Evolutionary conservation across 2,888 invertebrate species (phyloP).

Genomic region (Dorcus parallelipipedus): DNA sequence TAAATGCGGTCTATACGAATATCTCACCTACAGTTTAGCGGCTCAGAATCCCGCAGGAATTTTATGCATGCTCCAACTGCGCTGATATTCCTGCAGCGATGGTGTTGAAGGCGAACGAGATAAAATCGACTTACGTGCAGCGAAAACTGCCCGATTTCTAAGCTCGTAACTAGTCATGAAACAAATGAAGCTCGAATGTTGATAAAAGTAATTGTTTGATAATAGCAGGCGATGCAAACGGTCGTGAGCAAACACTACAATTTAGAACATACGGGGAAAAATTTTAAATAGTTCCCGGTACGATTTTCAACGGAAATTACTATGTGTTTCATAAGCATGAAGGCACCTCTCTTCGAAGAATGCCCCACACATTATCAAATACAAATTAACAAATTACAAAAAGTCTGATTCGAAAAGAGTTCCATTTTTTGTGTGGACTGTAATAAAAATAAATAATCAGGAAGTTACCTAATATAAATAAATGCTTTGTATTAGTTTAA

Average conservation of each 20-base stretch:
- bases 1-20: conserved; percentile 15
- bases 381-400: too few species aligned
- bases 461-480: too few species aligned
- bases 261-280: conserved; percentile 24
- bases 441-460: too few species aligned
- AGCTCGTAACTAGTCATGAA: conserved; percentile 28
- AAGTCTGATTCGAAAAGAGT: too few species aligned
- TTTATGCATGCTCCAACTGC: neutral
- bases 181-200: conserved; percentile 43
- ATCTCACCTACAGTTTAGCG: conserved; percentile 8
- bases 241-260: conserved; percentile 47
- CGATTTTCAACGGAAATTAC: too few species aligned
- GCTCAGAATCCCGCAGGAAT: neutral
- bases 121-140: conserved; percentile 1
- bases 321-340: too few species aligned
- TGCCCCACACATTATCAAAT: too few species aligned
- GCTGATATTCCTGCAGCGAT: neutral
- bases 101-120: neutral
- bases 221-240: conserved; percentile 42
- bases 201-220: conserved; percentile 50
- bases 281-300: too few species aligned
- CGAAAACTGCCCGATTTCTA: conserved; percentile 5
- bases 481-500: too few species aligned
- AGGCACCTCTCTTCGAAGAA: too few species aligned
- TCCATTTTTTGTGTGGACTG: too few species aligned